These are phyloP conservation scores for Cryptoprocta ferox DNA, from an alignment of 2,797 vertebrate genomes.

Conservation along the genomic window DNA sequence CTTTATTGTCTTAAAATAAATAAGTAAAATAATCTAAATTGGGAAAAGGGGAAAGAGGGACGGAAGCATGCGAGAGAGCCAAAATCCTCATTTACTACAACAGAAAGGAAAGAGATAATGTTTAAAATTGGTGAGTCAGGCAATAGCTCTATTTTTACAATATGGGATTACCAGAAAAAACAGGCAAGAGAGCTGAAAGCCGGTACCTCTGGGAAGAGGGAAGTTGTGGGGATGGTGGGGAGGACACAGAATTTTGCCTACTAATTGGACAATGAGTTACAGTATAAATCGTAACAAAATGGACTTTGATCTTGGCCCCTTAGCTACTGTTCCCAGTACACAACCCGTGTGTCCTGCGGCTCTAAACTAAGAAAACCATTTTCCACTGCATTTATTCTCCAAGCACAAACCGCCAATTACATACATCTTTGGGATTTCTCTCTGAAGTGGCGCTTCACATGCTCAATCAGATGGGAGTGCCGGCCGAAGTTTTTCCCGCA, in stretches of 20 bases:
- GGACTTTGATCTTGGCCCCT: neutral
- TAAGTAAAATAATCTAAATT: neutral
- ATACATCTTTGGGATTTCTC: conserved; percentile 80
- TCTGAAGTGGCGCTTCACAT: conserved; percentile 80
- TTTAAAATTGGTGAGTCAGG: neutral
- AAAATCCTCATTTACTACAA: neutral
- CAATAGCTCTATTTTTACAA: neutral
- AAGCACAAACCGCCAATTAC: conserved; percentile 17
- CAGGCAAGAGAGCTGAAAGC: neutral
- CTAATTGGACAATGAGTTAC: neutral
- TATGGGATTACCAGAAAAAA: neutral
- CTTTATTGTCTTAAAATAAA: conserved; percentile 19
- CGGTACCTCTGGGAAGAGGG: neutral
- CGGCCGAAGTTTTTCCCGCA: conserved; percentile 80
- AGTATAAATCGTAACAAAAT: neutral
- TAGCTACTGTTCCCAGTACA: neutral
- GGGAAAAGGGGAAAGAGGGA: neutral
- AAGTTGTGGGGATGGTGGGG: neutral
- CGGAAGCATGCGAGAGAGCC: neutral
- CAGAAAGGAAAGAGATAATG: neutral
- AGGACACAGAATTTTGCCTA: neutral
- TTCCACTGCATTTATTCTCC: neutral
- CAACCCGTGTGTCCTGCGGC: neutral
- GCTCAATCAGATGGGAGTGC: conserved; percentile 80
- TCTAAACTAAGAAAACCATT: neutral